phyloP scores from a whole-genome alignment of 2,888 invertebrate genomes.

The Thalpophila matura region DNA sequence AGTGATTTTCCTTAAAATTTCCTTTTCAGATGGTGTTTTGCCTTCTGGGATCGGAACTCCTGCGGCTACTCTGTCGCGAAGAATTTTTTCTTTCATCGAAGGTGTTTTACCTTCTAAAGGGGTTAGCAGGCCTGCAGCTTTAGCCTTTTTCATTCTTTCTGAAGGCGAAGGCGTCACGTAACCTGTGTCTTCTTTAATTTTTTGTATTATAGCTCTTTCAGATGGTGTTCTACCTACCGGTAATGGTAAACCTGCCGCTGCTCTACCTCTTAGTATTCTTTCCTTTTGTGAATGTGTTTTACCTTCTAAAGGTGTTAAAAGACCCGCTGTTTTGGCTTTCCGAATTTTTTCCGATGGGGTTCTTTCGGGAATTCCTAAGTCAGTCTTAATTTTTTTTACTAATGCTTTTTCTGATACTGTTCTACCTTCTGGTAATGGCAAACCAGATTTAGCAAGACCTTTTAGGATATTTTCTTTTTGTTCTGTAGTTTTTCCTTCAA shows the following conservation, averaged over 20 bases:
- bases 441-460: conserved; percentile 31
- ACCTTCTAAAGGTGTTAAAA: conserved; percentile 66
- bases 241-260: conserved; percentile 53
- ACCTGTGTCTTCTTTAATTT: conserved; percentile 58
- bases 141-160: conserved; percentile 56
- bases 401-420: conserved; percentile 48
- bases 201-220: conserved; percentile 53
- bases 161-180: conserved; percentile 60
- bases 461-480: conserved; percentile 49
- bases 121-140: conserved; percentile 59
- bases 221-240: conserved; percentile 64
- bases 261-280: conserved; percentile 66
- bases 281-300: conserved; percentile 67
- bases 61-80: conserved; percentile 45
- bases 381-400: conserved; percentile 46
- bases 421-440: conserved; percentile 53
- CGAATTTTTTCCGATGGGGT: conserved; percentile 34
- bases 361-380: conserved; percentile 54
- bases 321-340: conserved; percentile 42
- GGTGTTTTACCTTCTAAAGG: conserved; percentile 63
- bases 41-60: conserved; percentile 59
- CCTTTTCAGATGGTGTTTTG: conserved; percentile 63
- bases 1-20: conserved; percentile 34
- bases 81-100: conserved; percentile 62
- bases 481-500: conserved; percentile 51